A percentile compares a stretch with the other conserved stretches of the same genome.
Conservation (phyloP, 2,888 invertebrate genomes). For the Chironomus riparius region DNA sequence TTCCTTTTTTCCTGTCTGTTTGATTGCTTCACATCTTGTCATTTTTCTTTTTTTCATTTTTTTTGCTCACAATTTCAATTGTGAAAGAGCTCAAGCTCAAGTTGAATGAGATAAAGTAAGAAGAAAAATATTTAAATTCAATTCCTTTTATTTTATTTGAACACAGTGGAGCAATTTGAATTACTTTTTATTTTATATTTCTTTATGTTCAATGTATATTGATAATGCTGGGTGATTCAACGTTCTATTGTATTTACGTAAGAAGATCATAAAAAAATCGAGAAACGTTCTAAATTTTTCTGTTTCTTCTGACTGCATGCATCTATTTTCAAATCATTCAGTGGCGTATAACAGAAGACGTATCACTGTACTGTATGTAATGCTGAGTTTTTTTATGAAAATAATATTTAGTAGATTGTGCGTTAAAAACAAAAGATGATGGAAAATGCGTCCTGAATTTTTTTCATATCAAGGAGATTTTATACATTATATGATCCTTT, state of each 20-base stretch:
- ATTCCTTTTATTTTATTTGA: slow-evolving; percentile 11
- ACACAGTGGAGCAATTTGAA: slow-evolving; percentile 16
- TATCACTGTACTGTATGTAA: too few species aligned
- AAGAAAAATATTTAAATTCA: not conserved
- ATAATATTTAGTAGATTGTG: too few species aligned
- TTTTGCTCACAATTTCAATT: not conserved
- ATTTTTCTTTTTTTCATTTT: not conserved
- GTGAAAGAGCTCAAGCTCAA: not conserved
- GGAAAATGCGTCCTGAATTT: too few species aligned
- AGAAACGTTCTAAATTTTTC: not conserved
- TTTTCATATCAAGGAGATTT: too few species aligned
- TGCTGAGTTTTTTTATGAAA: too few species aligned
- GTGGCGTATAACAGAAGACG: too few species aligned
- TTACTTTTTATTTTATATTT: not conserved
- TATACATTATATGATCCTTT: too few species aligned
- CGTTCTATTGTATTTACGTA: not conserved
- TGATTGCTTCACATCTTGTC: not conserved
- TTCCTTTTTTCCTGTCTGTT: not conserved
- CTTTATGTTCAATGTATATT: not conserved
- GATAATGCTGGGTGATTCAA: too few species aligned
- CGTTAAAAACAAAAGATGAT: too few species aligned
- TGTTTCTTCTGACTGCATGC: too few species aligned
- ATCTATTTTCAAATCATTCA: too few species aligned
- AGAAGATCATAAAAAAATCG: not conserved
- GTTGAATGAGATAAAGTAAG: not conserved